phyloP scores from a whole-genome alignment of 23 tunicate species.

The Aplidium turbinatum region DNA sequence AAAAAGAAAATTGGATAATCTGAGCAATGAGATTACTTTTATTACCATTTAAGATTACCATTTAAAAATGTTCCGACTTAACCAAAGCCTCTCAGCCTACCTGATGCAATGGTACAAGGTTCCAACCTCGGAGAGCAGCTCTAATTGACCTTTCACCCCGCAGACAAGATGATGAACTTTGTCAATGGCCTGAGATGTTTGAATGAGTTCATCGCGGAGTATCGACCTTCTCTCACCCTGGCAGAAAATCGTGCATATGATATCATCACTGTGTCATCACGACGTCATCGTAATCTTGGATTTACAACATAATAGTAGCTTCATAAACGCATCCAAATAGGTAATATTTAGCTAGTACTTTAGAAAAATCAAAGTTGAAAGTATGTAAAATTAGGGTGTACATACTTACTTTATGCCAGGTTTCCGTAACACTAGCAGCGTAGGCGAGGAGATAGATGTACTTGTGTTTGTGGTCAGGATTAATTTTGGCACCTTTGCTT shows the following conservation, averaged over 20 bases:
- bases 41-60: too few relatives aligned
- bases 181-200: conserved; percentile 86
- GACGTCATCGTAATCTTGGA: too few relatives aligned
- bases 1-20: too few relatives aligned
- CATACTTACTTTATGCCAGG: conserved; percentile 48
- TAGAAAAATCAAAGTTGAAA: not conserved
- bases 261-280: not conserved
- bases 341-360: not conserved
- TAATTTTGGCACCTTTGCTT: conserved; percentile 65
- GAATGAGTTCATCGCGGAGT: conserved; percentile 60
- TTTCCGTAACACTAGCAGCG: conserved; percentile 93
- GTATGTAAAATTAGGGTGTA: not conserved
- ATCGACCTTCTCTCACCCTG: conserved; percentile 57
- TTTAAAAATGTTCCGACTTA: too few relatives aligned
- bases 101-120: conserved; percentile 75
- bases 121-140: conserved; percentile 72
- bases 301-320: too few relatives aligned
- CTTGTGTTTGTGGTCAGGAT: conserved; percentile 87
- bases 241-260: too few relatives aligned
- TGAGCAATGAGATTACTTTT: too few relatives aligned
- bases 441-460: conserved; percentile 89
- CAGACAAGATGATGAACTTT: conserved; percentile 78
- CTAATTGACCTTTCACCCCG: conserved; percentile 77
- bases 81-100: too few relatives aligned
- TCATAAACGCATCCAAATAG: too few relatives aligned